Percentiles rank a stretch among this genome's conserved stretches.
These are phyloP conservation scores for Trachelus tabidus DNA, from an alignment of 2,888 invertebrate species.

Conservation along the genomic window DNA sequence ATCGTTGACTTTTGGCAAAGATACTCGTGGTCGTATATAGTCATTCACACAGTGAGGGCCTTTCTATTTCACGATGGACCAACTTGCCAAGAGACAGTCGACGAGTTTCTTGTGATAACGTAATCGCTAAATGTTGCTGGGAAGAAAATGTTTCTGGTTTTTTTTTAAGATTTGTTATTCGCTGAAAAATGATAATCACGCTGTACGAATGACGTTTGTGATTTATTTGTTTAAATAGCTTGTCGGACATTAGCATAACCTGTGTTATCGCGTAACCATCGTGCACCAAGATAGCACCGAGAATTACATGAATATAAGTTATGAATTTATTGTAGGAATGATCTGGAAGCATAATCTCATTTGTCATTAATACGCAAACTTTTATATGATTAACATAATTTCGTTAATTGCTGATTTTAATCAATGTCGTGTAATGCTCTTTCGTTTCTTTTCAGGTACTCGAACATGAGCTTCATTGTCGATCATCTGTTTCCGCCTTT, in stretches of 20 bases:
- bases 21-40: not conserved
- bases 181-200: not conserved
- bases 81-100: not conserved
- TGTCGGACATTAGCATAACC: not conserved
- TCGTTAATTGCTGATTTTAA: not conserved
- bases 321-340: not conserved
- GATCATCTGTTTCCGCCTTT: slow-evolving; percentile 96
- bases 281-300: not conserved
- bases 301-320: not conserved
- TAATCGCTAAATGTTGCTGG: not conserved
- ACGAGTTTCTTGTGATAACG: not conserved
- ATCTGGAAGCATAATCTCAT: not conserved
- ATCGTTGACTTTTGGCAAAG: not conserved
- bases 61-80: not conserved
- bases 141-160: not conserved
- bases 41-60: not conserved
- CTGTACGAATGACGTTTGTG: not conserved
- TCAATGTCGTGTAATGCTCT: not conserved
- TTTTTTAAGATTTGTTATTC: not conserved
- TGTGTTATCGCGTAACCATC: not conserved
- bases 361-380: not conserved
- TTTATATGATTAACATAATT: not conserved
- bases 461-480: slow-evolving; percentile 92
- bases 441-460: slow-evolving; percentile 79
- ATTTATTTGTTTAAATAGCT: not conserved